These are phyloP conservation scores for Montipora capricornis DNA, from an alignment of 64 coral and sea anemone genomes.

Conservation along the genomic window DNA sequence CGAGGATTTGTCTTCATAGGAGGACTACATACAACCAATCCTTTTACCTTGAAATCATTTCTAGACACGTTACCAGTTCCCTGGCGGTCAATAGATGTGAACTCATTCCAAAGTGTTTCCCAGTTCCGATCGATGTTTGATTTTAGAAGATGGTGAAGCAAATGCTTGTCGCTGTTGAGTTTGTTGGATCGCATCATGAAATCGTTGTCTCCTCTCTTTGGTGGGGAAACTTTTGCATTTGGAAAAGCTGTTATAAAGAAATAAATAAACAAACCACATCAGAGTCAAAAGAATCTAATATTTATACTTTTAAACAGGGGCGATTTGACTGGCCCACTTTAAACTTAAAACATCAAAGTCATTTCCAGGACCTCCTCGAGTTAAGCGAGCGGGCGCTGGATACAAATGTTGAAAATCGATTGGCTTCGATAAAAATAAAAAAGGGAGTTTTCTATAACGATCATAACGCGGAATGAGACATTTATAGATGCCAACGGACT, in stretches of 20 bases:
- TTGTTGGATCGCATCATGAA: slow-evolving; percentile 99
- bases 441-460: too few relatives aligned
- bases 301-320: not conserved
- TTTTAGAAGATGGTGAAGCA: slow-evolving; percentile 92
- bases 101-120: slow-evolving; percentile 87
- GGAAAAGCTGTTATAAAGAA: slow-evolving; percentile 80
- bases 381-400: too few relatives aligned
- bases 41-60: slow-evolving; percentile 41
- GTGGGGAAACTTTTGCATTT: slow-evolving; percentile 94
- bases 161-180: slow-evolving; percentile 93
- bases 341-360: too few relatives aligned
- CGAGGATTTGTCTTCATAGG: too few relatives aligned
- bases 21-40: too few relatives aligned
- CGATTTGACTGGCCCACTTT: too few relatives aligned
- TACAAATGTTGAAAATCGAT: too few relatives aligned
- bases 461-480: too few relatives aligned
- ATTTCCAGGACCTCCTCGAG: too few relatives aligned
- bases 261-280: not conserved
- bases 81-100: slow-evolving; percentile 52
- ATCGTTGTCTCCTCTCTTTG: slow-evolving; percentile 95
- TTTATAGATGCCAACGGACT: too few relatives aligned
- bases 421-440: too few relatives aligned
- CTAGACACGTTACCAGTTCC: slow-evolving; percentile 21
- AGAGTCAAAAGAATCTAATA: not conserved
- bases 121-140: slow-evolving; percentile 93